A percentile compares a stretch with the other conserved stretches of the same genome.
These are phyloP conservation scores for Gandaritis pyraliata DNA, from an alignment of 2,888 invertebrate genomes.

Conservation along the genomic window DNA sequence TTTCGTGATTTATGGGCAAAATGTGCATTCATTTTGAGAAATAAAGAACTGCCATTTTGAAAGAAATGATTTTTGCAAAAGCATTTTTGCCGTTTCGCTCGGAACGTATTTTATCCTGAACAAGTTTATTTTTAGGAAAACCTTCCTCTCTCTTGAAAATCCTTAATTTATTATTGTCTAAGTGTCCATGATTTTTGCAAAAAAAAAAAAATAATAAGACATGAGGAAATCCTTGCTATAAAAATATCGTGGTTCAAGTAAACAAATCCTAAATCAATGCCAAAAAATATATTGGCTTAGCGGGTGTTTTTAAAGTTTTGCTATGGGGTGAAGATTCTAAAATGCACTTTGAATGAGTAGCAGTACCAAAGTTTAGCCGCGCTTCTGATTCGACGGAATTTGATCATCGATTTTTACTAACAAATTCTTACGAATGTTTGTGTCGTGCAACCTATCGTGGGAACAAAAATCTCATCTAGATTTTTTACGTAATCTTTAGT, in stretches of 20 bases:
- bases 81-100: neutral
- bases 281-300: conserved; percentile 37
- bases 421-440: conserved; percentile 35
- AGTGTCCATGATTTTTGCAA: too few relatives aligned
- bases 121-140: neutral
- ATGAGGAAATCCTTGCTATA: too few relatives aligned
- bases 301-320: too few relatives aligned
- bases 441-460: conserved; percentile 3
- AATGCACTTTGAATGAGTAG: conserved; percentile 53
- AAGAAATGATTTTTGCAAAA: neutral
- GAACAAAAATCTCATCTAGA: too few relatives aligned
- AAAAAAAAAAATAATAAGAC: too few relatives aligned
- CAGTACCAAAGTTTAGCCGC: conserved; percentile 43
- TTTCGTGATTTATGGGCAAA: neutral
- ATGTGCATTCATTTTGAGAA: conserved; percentile 1
- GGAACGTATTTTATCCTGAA: neutral
- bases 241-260: too few relatives aligned
- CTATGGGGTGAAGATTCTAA: conserved; percentile 40
- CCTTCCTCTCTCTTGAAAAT: neutral
- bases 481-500: too few relatives aligned
- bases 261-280: neutral
- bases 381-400: conserved; percentile 42
- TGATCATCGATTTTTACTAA: conserved; percentile 47
- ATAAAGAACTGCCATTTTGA: too few relatives aligned
- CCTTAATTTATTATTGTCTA: neutral